Base-by-base conservation (phyloP, 92 coral and sea anemone genomes). In the Porites lobata region DNA sequence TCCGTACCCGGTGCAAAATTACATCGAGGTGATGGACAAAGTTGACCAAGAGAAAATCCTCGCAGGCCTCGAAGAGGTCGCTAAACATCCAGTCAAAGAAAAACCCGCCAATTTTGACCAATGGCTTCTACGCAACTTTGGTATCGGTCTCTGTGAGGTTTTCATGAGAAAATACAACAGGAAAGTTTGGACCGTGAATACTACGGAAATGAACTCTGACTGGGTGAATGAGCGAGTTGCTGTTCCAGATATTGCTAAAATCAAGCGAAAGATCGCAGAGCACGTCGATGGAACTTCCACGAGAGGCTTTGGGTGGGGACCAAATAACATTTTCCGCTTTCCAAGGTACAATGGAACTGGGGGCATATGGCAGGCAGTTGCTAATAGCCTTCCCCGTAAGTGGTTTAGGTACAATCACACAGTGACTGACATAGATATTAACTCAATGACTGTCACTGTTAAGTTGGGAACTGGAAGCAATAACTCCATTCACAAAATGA, bases 161-260 rank as follows among this genome's bases (percentile, higher is more conserved):
- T 90, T 93, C 57, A 72, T 93, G 96, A 86, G 92, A 50, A 93
- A 93, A 72, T 93, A 93, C 57, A 93, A 93, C 79, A 84, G 77
- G 50, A 91, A 93, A 65, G 85, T 93, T 65, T 93, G 96, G 94
- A 90, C 96, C 0, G 91, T 93, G 13, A 90, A 93, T 73, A 83
- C 94, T 6, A 67, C 67, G 18, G 82, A 93, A 78, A 93, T 93
- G 96, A 93, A 90, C 62, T 72, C 87, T 22, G 87, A 65, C 20
- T 93, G 96, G 96, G 92, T 93, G 10, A 92, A 90, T 19, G 96
- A 93, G 29, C 71, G 94, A 47, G 96, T 93, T 7, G 94, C 96
- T 53, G 87, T 93, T 50, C 96, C 96, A 15, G 85, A 91, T 64
- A 82, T 90, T 17, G 86, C 50, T 1, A 79, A 77, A 69, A 90